Evolutionary conservation across 2,113 vertebrate genomes (phyloP).

Genomic region (Murina feae): DNA sequence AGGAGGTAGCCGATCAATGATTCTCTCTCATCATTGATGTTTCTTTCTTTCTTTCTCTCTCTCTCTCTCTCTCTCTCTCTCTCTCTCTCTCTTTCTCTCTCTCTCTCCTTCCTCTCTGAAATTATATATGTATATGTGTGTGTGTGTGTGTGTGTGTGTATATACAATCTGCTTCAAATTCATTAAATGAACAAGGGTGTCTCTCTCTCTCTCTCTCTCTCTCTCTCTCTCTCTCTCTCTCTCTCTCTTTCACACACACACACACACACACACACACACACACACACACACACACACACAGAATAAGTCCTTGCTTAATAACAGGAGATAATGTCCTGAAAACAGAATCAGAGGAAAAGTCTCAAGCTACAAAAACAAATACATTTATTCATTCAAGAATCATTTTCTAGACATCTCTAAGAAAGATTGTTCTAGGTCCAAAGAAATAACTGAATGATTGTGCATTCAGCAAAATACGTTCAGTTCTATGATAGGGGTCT

Average conservation of each 20-base stretch:
- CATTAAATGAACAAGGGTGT: slow-evolving; percentile 7
- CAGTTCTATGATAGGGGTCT: background rate
- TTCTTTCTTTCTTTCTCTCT: no score
- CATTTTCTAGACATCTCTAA: slow-evolving; percentile 21
- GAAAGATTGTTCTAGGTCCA: slow-evolving; percentile 40
- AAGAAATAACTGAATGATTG: slow-evolving; percentile 47
- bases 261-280: background rate
- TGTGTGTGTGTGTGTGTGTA: no score
- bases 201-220: no score
- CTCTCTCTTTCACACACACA: no score
- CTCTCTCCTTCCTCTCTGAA: no score
- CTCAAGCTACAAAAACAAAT: slow-evolving; percentile 37
- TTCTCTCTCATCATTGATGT: no score
- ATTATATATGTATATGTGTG: no score
- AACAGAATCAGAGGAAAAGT: slow-evolving; percentile 37
- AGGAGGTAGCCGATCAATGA: no score
- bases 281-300: background rate
- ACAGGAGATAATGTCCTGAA: slow-evolving; percentile 43
- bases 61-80: no score
- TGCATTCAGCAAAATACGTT: background rate
- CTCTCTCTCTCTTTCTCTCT: no score
- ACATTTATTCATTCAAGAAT: slow-evolving; percentile 48
- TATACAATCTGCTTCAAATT: slow-evolving; percentile 23
- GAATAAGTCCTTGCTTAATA: slow-evolving; percentile 31
- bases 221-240: no score